Conservation (phyloP, 30 jellyfish, hydroid and myxozoan genomes). For the Rhopilema esculentum region DNA sequence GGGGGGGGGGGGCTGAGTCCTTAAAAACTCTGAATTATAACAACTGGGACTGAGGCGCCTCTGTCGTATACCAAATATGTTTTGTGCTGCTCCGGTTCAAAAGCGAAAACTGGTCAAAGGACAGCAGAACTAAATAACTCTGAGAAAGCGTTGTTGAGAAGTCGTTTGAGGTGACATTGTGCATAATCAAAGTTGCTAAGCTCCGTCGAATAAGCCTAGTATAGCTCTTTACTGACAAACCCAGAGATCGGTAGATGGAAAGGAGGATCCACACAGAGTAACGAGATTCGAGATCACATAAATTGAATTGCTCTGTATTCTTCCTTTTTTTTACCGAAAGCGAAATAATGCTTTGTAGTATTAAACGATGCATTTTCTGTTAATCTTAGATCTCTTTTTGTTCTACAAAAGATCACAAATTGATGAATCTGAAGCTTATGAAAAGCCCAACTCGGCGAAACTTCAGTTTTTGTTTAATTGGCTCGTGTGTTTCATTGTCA, state of each 20-base stretch:
- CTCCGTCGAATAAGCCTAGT: too few species aligned
- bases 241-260: background rate
- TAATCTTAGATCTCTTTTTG: background rate
- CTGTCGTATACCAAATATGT: too few species aligned
- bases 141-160: too few species aligned
- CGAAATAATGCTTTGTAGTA: background rate
- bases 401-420: background rate
- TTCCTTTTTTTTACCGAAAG: background rate
- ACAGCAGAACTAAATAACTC: too few species aligned
- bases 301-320: background rate
- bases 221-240: too few species aligned
- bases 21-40: too few species aligned
- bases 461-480: conserved; percentile 8
- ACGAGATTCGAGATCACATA: background rate
- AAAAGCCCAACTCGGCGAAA: conserved; percentile 12
- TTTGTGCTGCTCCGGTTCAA: too few species aligned
- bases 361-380: background rate
- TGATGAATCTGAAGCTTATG: background rate
- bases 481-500: background rate
- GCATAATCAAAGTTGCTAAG: too few species aligned
- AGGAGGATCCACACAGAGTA: background rate
- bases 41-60: too few species aligned
- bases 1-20: too few species aligned
- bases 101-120: too few species aligned
- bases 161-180: too few species aligned